phyloP scores from a whole-genome alignment of 2,888 invertebrate species.

The Bruchidius siliquastri region DNA sequence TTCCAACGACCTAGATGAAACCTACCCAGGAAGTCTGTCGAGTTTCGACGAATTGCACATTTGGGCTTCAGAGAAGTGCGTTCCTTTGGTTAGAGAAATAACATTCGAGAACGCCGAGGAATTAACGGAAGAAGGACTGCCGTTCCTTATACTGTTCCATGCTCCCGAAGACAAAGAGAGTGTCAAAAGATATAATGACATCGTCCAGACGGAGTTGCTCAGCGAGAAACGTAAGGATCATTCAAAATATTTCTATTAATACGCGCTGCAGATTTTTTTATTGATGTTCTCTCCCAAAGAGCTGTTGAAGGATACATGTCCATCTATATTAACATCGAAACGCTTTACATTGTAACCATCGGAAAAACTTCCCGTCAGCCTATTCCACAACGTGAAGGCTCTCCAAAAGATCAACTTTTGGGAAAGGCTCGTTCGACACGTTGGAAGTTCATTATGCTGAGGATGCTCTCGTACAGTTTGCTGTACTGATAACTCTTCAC shows the following conservation, averaged over 20 bases:
- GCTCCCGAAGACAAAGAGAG: conserved; percentile 74
- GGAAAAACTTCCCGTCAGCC: too few species aligned
- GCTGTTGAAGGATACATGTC: too few species aligned
- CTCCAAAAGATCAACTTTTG: too few species aligned
- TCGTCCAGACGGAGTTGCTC: conserved; percentile 71
- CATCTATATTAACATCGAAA: too few species aligned
- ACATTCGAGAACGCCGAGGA: conserved; percentile 99
- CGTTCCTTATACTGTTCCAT: conserved; percentile 96
- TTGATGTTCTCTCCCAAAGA: too few species aligned
- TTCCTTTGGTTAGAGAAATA: conserved; percentile 95
- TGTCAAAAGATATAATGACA: conserved; percentile 78
- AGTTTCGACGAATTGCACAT: conserved; percentile 80
- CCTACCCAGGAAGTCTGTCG: conserved; percentile 64
- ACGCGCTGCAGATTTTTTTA: too few species aligned
- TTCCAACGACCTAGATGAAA: conserved; percentile 79
- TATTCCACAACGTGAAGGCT: too few species aligned
- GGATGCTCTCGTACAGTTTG: too few species aligned
- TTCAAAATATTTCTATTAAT: not conserved
- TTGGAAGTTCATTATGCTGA: too few species aligned
- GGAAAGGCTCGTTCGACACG: too few species aligned
- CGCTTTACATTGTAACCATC: too few species aligned
- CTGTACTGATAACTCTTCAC: too few species aligned
- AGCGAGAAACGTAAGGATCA: conserved; percentile 83
- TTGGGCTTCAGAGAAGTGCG: conserved; percentile 91
- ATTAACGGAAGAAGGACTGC: conserved; percentile 95